These are phyloP conservation scores for Polylopha cassiicola DNA, from an alignment of 2,888 invertebrate species.

Conservation along the genomic window DNA sequence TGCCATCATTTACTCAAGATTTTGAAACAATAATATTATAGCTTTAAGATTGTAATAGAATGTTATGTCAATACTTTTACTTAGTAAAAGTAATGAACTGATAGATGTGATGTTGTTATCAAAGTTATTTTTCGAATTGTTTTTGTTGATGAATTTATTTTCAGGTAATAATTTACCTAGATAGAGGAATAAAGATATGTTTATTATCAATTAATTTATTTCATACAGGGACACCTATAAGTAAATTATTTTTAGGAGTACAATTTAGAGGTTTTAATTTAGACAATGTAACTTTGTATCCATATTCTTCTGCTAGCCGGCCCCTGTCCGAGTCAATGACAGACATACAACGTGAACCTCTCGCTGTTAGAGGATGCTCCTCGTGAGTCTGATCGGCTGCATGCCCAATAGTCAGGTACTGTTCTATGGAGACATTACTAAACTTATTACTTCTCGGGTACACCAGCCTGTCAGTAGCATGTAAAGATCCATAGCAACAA, in stretches of 20 bases:
- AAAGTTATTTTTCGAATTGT: conserved; percentile 13
- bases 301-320: conserved; percentile 83
- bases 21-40: conserved; percentile 1
- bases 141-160: conserved; percentile 9
- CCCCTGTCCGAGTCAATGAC: conserved; percentile 92
- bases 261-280: conserved; percentile 88
- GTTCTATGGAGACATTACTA: conserved; percentile 65
- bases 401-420: conserved; percentile 90
- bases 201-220: conserved; percentile 36
- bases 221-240: conserved; percentile 79
- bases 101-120: conserved; percentile 9
- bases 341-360: conserved; percentile 92
- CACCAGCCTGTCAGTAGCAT: conserved; percentile 85
- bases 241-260: conserved; percentile 94
- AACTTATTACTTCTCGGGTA: conserved; percentile 89
- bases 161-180: conserved; percentile 2
- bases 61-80: conserved; percentile 13
- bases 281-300: conserved; percentile 85
- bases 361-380: conserved; percentile 81
- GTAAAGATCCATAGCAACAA: conserved; percentile 95
- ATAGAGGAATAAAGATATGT: conserved; percentile 31
- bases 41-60: background rate
- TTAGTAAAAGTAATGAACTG: conserved; percentile 15
- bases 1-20: conserved; percentile 79
- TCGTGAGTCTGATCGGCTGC: conserved; percentile 94